phyloP scores from a whole-genome alignment of 2,888 invertebrate species.

The Thyatira batis region DNA sequence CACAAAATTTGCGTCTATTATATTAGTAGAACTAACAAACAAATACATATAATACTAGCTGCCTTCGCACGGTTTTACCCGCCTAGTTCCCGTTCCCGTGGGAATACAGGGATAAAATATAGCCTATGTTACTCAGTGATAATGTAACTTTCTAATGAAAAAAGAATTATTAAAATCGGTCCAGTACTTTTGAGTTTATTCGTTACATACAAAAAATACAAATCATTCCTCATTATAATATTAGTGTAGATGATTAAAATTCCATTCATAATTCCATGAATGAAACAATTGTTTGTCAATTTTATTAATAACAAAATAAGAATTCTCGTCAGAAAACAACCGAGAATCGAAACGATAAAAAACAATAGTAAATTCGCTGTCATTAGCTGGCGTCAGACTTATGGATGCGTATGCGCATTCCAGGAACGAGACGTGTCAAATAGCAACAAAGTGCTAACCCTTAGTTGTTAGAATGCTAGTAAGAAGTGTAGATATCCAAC shows the following conservation, averaged over 20 bases:
- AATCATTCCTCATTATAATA: background rate
- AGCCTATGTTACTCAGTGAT: no score
- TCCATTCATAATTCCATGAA: background rate
- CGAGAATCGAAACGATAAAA: constrained; percentile 11
- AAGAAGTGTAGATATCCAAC: no score
- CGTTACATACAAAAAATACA: background rate
- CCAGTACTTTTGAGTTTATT: no score
- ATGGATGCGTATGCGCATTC: constrained; percentile 19
- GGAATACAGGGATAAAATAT: no score
- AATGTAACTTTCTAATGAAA: no score
- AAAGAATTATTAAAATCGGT: no score
- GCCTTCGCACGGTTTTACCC: no score
- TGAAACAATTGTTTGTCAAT: background rate
- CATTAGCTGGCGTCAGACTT: constrained; percentile 16
- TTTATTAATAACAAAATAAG: constrained; percentile 1
- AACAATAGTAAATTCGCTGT: constrained; percentile 18
- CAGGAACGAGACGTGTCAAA: constrained; percentile 21
- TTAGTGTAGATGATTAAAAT: no score
- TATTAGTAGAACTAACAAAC: no score
- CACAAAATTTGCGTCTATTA: no score
- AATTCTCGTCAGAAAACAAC: constrained; percentile 14
- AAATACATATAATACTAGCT: no score
- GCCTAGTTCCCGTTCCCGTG: no score
- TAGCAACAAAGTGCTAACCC: constrained; percentile 11
- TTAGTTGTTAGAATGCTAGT: constrained; percentile 8